Percentiles rank a stretch among this genome's conserved stretches.
phyloP scores from a whole-genome alignment of 2,113 vertebrate species.

The Rhadina sibilatrix region DNA sequence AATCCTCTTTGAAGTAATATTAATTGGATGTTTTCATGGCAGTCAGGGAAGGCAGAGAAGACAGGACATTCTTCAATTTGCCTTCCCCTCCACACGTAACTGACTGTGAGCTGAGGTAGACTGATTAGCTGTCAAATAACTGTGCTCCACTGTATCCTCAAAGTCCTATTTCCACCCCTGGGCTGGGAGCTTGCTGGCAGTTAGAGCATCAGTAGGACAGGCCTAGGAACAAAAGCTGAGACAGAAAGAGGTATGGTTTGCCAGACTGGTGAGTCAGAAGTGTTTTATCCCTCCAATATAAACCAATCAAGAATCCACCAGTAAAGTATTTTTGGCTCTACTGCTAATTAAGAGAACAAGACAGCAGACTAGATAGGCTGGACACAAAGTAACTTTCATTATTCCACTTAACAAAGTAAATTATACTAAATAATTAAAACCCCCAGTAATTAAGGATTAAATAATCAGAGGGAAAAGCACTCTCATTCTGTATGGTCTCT shows the following conservation, averaged over 20 bases:
- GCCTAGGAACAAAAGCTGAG: not conserved
- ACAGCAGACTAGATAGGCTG: not conserved
- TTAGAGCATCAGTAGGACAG: not conserved
- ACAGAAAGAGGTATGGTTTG: not conserved
- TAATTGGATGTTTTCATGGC: not conserved
- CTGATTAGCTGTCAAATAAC: not conserved
- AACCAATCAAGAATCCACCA: not conserved
- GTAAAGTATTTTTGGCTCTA: not conserved
- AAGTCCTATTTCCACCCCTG: not conserved
- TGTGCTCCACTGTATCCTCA: not conserved
- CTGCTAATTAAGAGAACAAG: constrained; percentile 1
- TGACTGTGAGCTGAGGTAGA: not conserved
- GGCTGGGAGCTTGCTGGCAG: not conserved
- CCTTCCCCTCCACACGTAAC: not conserved
- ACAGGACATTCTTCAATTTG: not conserved
- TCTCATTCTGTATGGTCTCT: not conserved
- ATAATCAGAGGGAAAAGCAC: not conserved
- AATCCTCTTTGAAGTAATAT: not conserved
- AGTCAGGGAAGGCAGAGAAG: not conserved
- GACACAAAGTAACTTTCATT: not conserved
- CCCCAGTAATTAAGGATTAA: not conserved
- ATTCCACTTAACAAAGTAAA: not conserved
- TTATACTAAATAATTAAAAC: not conserved
- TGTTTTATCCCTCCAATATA: not conserved
- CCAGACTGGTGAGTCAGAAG: not conserved